These are phyloP conservation scores for Rhaphigaster nebulosa DNA, from an alignment of 2,888 invertebrate species.

Conservation along the genomic window DNA sequence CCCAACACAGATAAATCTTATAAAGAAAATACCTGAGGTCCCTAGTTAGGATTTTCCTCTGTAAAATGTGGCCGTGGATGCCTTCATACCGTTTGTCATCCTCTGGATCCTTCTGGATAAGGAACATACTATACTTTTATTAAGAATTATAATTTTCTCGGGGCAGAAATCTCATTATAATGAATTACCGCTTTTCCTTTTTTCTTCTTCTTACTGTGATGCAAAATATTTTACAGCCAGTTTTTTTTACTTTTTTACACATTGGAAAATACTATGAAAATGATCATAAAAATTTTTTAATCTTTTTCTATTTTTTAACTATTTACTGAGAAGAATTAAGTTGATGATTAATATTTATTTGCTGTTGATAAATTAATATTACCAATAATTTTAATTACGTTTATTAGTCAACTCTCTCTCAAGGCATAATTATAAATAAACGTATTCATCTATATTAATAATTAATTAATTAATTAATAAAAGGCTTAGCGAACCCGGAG, in stretches of 20 bases:
- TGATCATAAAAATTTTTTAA: no score
- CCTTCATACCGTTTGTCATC: slow-evolving; percentile 29
- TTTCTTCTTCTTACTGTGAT: background rate
- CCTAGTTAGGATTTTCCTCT: background rate
- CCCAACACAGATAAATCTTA: background rate
- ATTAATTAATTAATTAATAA: no score
- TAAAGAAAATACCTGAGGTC: slow-evolving; percentile 34
- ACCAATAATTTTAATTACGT: no score
- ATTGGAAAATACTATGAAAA: background rate
- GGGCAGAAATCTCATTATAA: background rate
- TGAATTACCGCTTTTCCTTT: background rate
- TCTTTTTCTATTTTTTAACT: no score
- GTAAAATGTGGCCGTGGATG: slow-evolving; percentile 28
- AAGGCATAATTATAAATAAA: no score
- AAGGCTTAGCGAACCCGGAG: no score
- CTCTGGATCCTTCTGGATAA: background rate
- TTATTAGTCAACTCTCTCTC: no score
- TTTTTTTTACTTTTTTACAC: background rate
- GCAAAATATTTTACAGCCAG: background rate
- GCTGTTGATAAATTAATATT: no score
- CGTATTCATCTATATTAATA: no score
- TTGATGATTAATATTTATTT: no score
- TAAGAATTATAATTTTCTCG: background rate
- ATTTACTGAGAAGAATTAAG: no score
- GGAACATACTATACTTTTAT: slow-evolving; percentile 1